Percentiles rank a stretch among this genome's conserved stretches.
Evolutionary conservation across 2,113 vertebrate species (phyloP).

Genomic region (Serinus canaria): DNA sequence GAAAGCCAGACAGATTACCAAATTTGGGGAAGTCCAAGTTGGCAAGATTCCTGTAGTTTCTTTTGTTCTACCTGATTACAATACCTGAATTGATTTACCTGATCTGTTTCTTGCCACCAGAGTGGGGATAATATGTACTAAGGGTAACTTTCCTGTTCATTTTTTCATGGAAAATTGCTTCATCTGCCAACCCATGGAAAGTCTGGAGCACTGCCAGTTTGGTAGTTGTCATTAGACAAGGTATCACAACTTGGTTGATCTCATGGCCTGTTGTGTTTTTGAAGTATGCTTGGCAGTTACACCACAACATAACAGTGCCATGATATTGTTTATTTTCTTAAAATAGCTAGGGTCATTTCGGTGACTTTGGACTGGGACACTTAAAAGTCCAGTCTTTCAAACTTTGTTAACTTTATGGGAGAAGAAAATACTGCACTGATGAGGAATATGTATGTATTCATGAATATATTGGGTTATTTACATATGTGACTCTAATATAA

Average conservation of each 20-base stretch:
- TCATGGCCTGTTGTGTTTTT: neutral
- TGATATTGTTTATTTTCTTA: neutral
- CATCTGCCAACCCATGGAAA: neutral
- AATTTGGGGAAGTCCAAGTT: neutral
- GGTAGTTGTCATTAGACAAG: neutral
- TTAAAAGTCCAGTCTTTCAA: neutral
- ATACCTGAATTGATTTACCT: neutral
- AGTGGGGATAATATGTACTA: neutral
- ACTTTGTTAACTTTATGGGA: neutral
- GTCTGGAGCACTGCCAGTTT: neutral
- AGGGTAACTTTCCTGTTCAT: neutral
- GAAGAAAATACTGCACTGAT: neutral
- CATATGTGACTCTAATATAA: neutral
- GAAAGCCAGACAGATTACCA: neutral
- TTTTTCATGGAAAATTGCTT: neutral
- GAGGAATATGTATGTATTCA: neutral
- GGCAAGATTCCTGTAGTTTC: neutral
- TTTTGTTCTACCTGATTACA: neutral
- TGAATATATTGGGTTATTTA: neutral
- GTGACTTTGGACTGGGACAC: neutral
- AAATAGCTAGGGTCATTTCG: neutral
- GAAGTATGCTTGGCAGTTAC: neutral
- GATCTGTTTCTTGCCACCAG: neutral
- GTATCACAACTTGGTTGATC: neutral
- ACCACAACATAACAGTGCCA: neutral